Conservation (phyloP, 2,888 invertebrate species). For the Tupiocoris notatus region DNA sequence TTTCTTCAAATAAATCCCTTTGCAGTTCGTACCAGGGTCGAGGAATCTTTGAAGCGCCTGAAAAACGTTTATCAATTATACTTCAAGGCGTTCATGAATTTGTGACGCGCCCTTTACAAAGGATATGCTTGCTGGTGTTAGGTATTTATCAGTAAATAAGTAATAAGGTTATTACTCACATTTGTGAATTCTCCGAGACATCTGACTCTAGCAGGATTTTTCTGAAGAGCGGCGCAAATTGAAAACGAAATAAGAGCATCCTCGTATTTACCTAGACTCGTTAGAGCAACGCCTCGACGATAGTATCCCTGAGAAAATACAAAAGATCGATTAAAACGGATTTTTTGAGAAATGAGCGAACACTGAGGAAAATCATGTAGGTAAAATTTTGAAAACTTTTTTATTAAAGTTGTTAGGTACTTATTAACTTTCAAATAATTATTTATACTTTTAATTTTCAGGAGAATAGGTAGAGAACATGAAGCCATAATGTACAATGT, state of each 20-base stretch:
- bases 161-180: constrained; percentile 50
- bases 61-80: constrained; percentile 11
- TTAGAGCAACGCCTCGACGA: constrained; percentile 59
- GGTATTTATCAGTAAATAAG: too few species aligned
- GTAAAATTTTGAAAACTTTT: too few species aligned
- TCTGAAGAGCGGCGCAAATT: constrained; percentile 60
- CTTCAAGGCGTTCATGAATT: not conserved
- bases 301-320: constrained; percentile 58
- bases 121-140: too few species aligned
- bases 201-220: constrained; percentile 58
- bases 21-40: constrained; percentile 33
- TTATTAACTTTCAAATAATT: too few species aligned
- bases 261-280: constrained; percentile 59
- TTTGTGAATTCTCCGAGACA: constrained; percentile 55
- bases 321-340: too few species aligned
- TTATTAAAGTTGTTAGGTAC: too few species aligned
- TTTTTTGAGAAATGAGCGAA: too few species aligned
- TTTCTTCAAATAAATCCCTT: constrained; percentile 30
- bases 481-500: too few species aligned
- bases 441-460: too few species aligned
- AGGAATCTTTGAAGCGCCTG: constrained; percentile 47
- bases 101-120: too few species aligned
- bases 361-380: too few species aligned
- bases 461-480: too few species aligned
- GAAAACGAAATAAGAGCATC: constrained; percentile 61